Conservation (phyloP, 1,140 invertebrate genomes). For the Danaus plexippus region DNA sequence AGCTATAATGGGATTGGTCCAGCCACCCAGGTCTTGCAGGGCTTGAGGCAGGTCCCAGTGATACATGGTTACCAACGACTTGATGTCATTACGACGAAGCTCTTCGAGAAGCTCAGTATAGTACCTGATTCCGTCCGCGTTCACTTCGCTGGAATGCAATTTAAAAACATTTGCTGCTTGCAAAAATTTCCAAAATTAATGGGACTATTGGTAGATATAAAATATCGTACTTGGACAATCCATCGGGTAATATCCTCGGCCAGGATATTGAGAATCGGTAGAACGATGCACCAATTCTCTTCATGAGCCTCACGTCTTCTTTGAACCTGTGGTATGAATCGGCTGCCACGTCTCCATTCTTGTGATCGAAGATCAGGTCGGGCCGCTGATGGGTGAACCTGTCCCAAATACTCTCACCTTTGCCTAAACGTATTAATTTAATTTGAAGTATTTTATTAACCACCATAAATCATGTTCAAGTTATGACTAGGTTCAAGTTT, state of each 20-base stretch:
- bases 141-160: constrained; percentile 48
- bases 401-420: constrained; percentile 75
- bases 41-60: constrained; percentile 60
- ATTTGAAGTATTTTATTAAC: too few relatives aligned
- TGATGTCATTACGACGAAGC: constrained; percentile 60
- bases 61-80: constrained; percentile 72
- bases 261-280: constrained; percentile 75
- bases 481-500: too few relatives aligned
- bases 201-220: neutral
- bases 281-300: constrained; percentile 52
- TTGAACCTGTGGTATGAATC: constrained; percentile 51
- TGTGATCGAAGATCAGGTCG: constrained; percentile 59
- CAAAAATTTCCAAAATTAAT: neutral
- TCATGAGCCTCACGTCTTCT: constrained; percentile 68
- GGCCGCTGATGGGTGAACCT: constrained; percentile 65
- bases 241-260: constrained; percentile 72
- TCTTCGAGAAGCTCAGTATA: constrained; percentile 75
- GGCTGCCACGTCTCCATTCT: constrained; percentile 53
- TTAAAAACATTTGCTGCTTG: neutral
- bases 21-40: constrained; percentile 65
- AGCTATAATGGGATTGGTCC: constrained; percentile 68
- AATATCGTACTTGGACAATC: constrained; percentile 54
- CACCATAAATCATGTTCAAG: too few relatives aligned
- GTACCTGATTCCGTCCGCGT: constrained; percentile 73
- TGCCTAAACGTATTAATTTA: constrained; percentile 46